Evolutionary conservation across 1,140 invertebrate species (phyloP).

Genomic region (Conopomorpha cramerella): DNA sequence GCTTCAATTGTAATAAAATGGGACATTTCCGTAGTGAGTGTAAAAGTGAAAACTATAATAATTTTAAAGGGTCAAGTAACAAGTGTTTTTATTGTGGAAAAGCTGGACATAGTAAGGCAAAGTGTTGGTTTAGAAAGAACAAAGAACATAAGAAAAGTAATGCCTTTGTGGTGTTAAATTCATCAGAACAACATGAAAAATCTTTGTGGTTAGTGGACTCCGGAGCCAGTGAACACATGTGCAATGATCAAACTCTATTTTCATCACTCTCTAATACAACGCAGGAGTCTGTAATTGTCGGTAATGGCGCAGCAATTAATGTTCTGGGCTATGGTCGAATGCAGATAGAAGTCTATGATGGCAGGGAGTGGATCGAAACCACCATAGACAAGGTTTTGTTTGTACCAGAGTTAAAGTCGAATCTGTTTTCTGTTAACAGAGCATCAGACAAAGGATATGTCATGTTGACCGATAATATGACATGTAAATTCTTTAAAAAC

Average conservation of each 20-base stretch:
- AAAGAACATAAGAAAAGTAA: neutral
- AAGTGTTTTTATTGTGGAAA: slow-evolving; percentile 5
- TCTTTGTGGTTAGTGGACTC: neutral
- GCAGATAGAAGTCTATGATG: neutral
- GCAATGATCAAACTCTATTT: neutral
- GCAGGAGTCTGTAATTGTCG: too few relatives aligned
- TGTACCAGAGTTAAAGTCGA: neutral
- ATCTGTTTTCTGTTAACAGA: neutral
- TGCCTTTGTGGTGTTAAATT: neutral
- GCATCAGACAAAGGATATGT: slow-evolving; percentile 6
- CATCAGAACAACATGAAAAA: neutral
- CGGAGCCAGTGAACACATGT: neutral
- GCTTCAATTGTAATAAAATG: slow-evolving; percentile 7
- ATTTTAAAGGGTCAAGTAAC: neutral
- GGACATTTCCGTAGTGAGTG: slow-evolving; percentile 9
- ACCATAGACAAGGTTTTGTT: neutral
- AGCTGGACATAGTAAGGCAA: slow-evolving; percentile 1
- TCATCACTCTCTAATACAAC: neutral
- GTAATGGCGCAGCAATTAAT: neutral
- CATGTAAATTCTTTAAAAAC: neutral
- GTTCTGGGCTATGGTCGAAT: neutral
- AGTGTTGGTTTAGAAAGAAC: slow-evolving; percentile 1
- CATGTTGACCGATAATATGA: neutral
- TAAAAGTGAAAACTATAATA: neutral
- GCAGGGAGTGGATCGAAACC: too few relatives aligned